A percentile compares a stretch with the other conserved stretches of the same genome.
Evolutionary conservation across 2,888 invertebrate genomes (phyloP).

Genomic region (Fragum sueziense): DNA sequence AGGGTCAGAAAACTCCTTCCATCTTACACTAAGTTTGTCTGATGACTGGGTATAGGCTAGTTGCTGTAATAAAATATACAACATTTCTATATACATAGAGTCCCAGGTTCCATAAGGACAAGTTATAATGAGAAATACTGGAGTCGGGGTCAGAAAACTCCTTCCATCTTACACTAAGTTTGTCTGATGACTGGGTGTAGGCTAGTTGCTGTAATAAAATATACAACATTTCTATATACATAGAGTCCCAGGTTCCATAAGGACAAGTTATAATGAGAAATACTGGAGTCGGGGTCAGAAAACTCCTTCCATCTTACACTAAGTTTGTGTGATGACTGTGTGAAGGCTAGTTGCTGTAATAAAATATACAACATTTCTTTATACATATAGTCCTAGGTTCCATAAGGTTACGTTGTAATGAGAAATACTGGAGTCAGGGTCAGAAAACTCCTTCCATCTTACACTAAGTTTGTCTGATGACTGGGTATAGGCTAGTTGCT

Average conservation of each 20-base stretch:
- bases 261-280: conserved; percentile 43
- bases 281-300: conserved; percentile 55
- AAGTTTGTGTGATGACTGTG: conserved; percentile 34
- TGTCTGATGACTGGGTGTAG: conserved; percentile 37
- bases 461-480: conserved; percentile 36
- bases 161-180: conserved; percentile 51
- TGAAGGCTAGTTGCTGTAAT: background rate
- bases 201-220: conserved; percentile 56
- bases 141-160: conserved; percentile 58
- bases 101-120: conserved; percentile 48
- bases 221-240: too few species aligned
- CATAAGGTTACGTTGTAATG: conserved; percentile 48
- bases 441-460: conserved; percentile 56
- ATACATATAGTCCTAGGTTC: conserved; percentile 43
- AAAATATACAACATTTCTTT: background rate
- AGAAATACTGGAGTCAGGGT: conserved; percentile 53
- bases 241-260: conserved; percentile 48
- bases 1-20: conserved; percentile 56
- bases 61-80: too few species aligned
- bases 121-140: conserved; percentile 39
- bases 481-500: conserved; percentile 54
- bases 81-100: too few species aligned
- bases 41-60: conserved; percentile 2
- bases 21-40: conserved; percentile 28
- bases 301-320: conserved; percentile 56